Evolutionary conservation across 2,797 vertebrate species (phyloP).

Genomic region (Sebastes itinus): DNA sequence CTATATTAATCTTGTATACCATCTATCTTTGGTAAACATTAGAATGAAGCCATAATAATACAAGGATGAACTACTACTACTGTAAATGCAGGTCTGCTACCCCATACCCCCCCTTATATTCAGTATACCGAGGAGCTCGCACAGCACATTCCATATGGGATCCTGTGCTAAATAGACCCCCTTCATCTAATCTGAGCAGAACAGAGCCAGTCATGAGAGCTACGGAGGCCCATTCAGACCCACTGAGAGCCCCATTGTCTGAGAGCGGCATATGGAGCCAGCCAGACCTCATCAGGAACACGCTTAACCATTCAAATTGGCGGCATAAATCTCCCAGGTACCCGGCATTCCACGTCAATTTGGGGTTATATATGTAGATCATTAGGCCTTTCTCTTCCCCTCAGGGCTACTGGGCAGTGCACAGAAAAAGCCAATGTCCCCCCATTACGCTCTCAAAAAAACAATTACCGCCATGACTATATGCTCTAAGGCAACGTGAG

Average conservation of each 20-base stretch:
- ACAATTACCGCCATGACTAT: slow-evolving; percentile 70
- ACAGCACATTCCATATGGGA: slow-evolving; percentile 5
- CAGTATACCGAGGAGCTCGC: not conserved
- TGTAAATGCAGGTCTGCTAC: slow-evolving; percentile 17
- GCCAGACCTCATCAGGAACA: slow-evolving; percentile 72
- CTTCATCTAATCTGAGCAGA: slow-evolving; percentile 48
- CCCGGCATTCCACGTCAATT: slow-evolving; percentile 71
- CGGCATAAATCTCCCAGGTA: slow-evolving; percentile 77
- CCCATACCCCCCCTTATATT: not conserved
- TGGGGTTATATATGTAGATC: slow-evolving; percentile 78
- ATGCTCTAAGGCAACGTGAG: slow-evolving; percentile 67
- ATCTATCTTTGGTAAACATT: slow-evolving; percentile 2
- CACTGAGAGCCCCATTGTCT: slow-evolving; percentile 74
- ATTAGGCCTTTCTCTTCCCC: slow-evolving; percentile 71
- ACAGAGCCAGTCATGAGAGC: slow-evolving; percentile 48
- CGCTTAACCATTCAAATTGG: slow-evolving; percentile 73
- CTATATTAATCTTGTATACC: not conserved
- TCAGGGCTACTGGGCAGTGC: slow-evolving; percentile 55
- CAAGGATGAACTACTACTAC: not conserved
- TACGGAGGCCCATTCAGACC: slow-evolving; percentile 59
- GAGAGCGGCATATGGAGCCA: slow-evolving; percentile 56
- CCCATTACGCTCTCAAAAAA: slow-evolving; percentile 70
- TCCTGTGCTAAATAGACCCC: slow-evolving; percentile 17
- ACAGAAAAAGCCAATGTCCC: slow-evolving; percentile 60
- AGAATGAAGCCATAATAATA: not conserved